These are phyloP conservation scores for Holothuria leucospilota DNA, from an alignment of 53 echinoderm and acorn worm genomes.

Conservation along the genomic window DNA sequence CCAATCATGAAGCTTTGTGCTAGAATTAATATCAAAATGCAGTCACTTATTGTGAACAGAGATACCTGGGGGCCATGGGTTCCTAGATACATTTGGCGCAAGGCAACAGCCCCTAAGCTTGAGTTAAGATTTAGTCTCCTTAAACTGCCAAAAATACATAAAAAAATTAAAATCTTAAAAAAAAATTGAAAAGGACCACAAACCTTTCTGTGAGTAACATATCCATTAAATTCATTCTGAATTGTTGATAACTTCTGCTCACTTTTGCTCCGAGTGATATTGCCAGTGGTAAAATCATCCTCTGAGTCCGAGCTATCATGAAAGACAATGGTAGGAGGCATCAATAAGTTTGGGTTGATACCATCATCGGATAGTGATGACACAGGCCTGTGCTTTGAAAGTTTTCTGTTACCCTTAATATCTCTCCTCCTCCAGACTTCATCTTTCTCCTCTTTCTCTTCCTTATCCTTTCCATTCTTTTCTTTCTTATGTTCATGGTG, in stretches of 20 bases:
- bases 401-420: neutral
- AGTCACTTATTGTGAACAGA: too few relatives aligned
- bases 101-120: too few relatives aligned
- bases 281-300: neutral
- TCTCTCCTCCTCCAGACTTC: neutral
- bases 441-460: neutral
- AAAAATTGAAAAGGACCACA: too few relatives aligned
- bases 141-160: too few relatives aligned
- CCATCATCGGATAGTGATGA: conserved; percentile 17
- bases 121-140: too few relatives aligned
- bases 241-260: neutral
- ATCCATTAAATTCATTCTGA: too few relatives aligned
- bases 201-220: too few relatives aligned
- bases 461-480: conserved; percentile 12
- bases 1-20: too few relatives aligned
- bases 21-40: too few relatives aligned
- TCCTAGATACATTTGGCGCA: too few relatives aligned
- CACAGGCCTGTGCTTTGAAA: neutral
- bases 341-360: conserved; percentile 20
- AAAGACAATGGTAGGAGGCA: conserved; percentile 21
- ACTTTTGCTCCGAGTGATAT: conserved; percentile 21
- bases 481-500: conserved; percentile 20
- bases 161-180: too few relatives aligned
- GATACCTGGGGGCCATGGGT: too few relatives aligned
- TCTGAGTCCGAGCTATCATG: neutral